Evolutionary conservation across 2,113 vertebrate genomes (phyloP), one percentile per base, ranked within the genome.

Genomic region (Platycercus adscitus): DNA sequence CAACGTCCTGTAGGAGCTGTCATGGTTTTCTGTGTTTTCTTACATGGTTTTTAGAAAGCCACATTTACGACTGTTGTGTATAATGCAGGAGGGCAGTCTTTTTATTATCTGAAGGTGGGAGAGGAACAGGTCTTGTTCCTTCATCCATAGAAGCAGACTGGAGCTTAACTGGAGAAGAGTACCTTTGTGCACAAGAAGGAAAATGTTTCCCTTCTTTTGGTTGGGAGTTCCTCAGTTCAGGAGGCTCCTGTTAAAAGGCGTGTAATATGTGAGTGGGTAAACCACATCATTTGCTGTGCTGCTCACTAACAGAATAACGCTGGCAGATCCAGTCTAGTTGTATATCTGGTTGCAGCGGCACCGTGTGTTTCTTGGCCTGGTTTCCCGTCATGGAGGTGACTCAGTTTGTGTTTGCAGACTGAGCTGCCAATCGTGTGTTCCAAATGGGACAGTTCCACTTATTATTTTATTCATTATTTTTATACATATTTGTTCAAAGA

Each of bases 361-460:
- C 50, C 5, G 6, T 53, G 93, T 92, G 80, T 90, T 94, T 94
- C 85, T 95, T 95, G 93, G 88, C 93, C 77, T 75, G 72, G 69
- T 86, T 92, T 96, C 80, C 90, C 94, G 52, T 55, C 76, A 33
- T 81, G 91, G 77, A 4, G 2, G 93, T 95, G 95, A 96, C 80
- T 96, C 96, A 96, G 88, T 44, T 92, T 16, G 53, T 72, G 52
- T 96, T 94, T 89, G 95, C 73, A 90, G 93, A 70, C 95, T 77
- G 73, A 86, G 80, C 92, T 95, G 95, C 93, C 93, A 96, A 33
- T 39, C 1, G 1, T 61, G 80, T 93, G 65, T 84, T 97, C 88
- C 95, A 91, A 93, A 96, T 94, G 77, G 88, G 96, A 95, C 88
- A 76, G 69, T 86, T 96, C 77, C 83, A 88, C 90, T 84, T 79